These are phyloP conservation scores for Alcedo quadribrachys DNA, from an alignment of 2,797 vertebrate species.

Conservation along the genomic window DNA sequence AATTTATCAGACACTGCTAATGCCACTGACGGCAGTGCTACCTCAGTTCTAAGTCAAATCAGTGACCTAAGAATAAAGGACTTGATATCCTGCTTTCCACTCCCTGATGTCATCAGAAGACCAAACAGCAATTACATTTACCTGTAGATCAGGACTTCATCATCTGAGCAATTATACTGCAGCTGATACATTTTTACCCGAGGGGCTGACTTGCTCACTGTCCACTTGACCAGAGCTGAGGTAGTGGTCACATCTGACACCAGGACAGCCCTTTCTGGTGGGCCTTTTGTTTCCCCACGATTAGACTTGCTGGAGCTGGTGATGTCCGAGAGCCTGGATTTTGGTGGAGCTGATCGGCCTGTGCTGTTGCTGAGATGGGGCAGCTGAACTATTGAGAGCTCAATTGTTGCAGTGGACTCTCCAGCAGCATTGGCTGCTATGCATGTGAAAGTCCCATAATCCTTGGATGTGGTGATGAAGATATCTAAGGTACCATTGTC, in stretches of 20 bases:
- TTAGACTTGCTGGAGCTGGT: constrained; percentile 93
- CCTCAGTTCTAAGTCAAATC: not conserved
- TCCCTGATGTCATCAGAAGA: not conserved
- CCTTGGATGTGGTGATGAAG: constrained; percentile 92
- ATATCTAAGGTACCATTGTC: constrained; percentile 97
- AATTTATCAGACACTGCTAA: not conserved
- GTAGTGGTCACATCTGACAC: constrained; percentile 94
- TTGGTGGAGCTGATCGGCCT: constrained; percentile 85
- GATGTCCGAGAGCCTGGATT: constrained; percentile 96
- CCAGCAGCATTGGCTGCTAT: constrained; percentile 97
- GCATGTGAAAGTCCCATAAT: constrained; percentile 96
- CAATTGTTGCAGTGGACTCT: constrained; percentile 93
- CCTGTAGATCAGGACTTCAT: constrained; percentile 99
- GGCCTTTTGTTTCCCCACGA: constrained; percentile 88
- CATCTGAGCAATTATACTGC: constrained; percentile 97
- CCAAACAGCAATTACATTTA: constrained; percentile 72
- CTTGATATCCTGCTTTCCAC: not conserved
- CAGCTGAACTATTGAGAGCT: constrained; percentile 96
- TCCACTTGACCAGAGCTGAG: constrained; percentile 95
- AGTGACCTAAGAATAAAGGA: not conserved
- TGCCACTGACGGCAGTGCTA: not conserved
- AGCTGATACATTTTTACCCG: constrained; percentile 99
- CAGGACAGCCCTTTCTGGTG: constrained; percentile 89
- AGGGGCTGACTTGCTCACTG: constrained; percentile 91
- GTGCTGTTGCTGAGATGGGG: constrained; percentile 94